Base-by-base conservation (phyloP, 37 sponge, comb jelly and placozoan species). In the Tethya wilhelma region DNA sequence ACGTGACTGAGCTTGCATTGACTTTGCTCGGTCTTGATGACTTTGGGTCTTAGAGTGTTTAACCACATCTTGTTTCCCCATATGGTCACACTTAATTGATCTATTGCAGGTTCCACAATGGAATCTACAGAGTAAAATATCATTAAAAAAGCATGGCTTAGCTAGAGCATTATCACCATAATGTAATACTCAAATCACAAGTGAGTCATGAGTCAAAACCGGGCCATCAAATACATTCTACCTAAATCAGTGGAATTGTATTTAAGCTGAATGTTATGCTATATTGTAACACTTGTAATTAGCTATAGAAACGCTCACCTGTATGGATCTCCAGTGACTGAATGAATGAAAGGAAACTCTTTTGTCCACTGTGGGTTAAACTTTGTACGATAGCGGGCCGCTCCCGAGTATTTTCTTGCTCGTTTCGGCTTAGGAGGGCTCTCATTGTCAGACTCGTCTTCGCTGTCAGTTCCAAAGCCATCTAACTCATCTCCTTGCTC, bases 1-100 rank as follows among this genome's bases (percentile, higher is more conserved):
- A 28, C 36, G 41, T 5, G 83, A 44, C 63, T 72, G 83, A 6
- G 69, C 8, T 31, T 57, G 71, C 26, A 62, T 31, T 38, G 74
- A 62, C 37, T 36, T 57, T 9, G 68, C 79, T 64, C 53, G 41
- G 4, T 78, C 49, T 64, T 42, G 67, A 67, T 78, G 68, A 34
- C 79, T 31, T 7, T 46, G 37, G 4, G 68, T 38, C 23, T 39
- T 3, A 4, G 44, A 67, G 64, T 76, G 78, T 37, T 63, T 64
- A 5, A 79, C 7, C 2, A 79, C 71, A 82, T 82, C 83, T 6
- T 44, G 60, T 70, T 69, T 82, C 25, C 83, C 74, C 83, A 82
- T 70, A 71, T 82, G 73, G 45, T 71, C 34, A 58, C 80, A 79
- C 55, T 57, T 71, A 4, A 82, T 31, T 19, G 28, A 59, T 63